A percentile compares a stretch with the other conserved stretches of the same genome.
These are phyloP conservation scores for Gnathonemus echidnorhynchus DNA, from an alignment of 2,113 vertebrate genomes.

Conservation along the genomic window DNA sequence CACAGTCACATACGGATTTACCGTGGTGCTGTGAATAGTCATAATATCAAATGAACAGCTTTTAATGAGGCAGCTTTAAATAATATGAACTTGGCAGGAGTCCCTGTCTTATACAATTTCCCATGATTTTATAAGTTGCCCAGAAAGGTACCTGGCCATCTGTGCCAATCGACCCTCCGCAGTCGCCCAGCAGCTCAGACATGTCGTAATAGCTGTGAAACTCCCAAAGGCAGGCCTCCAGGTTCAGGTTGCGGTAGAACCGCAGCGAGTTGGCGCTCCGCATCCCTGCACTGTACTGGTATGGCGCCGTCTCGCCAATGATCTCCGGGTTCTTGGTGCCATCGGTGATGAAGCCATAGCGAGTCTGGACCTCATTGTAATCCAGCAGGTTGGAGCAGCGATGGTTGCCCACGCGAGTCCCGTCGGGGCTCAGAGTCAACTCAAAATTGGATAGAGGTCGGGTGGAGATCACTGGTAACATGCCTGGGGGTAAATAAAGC, in stretches of 20 bases:
- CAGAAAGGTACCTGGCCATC: constrained; percentile 58
- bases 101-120: neutral
- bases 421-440: constrained; percentile 69
- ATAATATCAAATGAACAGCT: neutral
- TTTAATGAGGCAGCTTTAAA: neutral
- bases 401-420: constrained; percentile 70
- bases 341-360: constrained; percentile 68
- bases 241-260: constrained; percentile 70
- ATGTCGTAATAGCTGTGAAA: constrained; percentile 67
- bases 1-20: neutral
- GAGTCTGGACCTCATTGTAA: constrained; percentile 70
- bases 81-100: neutral
- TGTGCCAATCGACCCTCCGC: constrained; percentile 61
- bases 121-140: neutral
- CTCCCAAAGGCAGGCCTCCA: constrained; percentile 70
- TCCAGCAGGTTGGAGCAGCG: constrained; percentile 76
- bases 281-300: constrained; percentile 60
- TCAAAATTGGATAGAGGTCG: constrained; percentile 70
- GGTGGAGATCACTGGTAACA: constrained; percentile 74
- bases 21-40: neutral
- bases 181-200: constrained; percentile 64
- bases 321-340: constrained; percentile 64
- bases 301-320: constrained; percentile 65
- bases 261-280: constrained; percentile 58
- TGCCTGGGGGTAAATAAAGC: constrained; percentile 48